Evolutionary conservation across 2,888 invertebrate genomes (phyloP).

Genomic region (Rhaphigaster nebulosa): DNA sequence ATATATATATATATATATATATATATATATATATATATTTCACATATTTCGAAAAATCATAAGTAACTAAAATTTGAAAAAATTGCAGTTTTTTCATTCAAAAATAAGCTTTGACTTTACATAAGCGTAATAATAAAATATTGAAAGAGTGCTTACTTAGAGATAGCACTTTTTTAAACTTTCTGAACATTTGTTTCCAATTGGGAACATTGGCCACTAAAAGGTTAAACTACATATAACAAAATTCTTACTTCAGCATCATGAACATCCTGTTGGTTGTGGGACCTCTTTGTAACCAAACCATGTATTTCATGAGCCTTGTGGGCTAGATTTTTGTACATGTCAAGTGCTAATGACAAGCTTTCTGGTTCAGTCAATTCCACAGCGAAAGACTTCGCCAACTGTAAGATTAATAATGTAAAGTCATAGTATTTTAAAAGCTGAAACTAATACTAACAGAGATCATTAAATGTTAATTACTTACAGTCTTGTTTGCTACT

Average conservation of each 20-base stretch:
- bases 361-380: slow-evolving; percentile 69
- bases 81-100: too few relatives aligned
- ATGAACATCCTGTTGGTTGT: slow-evolving; percentile 70
- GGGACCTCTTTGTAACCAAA: slow-evolving; percentile 73
- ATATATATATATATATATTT: too few relatives aligned
- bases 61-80: too few relatives aligned
- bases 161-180: too few relatives aligned
- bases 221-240: too few relatives aligned
- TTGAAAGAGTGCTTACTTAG: too few relatives aligned
- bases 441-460: neutral
- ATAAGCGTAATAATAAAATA: too few relatives aligned
- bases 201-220: too few relatives aligned
- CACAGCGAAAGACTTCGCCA: neutral
- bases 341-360: slow-evolving; percentile 81
- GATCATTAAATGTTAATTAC: neutral
- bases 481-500: neutral
- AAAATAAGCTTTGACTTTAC: too few relatives aligned
- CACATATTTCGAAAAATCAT: too few relatives aligned
- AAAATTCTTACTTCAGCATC: slow-evolving; percentile 75
- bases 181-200: too few relatives aligned
- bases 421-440: neutral
- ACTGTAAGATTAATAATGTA: neutral
- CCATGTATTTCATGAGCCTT: slow-evolving; percentile 79
- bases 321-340: slow-evolving; percentile 77
- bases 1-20: too few relatives aligned